Base-by-base conservation (phyloP, 2,113 vertebrate species). In the Cryptomyrus ogoouensis region DNA sequence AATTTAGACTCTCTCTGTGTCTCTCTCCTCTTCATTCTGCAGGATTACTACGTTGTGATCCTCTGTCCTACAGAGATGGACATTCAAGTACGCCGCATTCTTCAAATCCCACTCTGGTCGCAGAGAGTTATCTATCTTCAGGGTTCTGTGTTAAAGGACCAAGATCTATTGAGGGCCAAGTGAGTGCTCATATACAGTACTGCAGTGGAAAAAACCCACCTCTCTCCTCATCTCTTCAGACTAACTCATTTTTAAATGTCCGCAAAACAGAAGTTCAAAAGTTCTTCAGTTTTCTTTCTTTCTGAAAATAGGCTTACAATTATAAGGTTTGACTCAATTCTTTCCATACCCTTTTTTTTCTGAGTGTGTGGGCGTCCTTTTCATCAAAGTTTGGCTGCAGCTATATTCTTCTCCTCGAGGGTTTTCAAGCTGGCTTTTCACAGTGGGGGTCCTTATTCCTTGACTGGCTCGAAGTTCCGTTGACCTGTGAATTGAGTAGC, bases 41-140 rank as follows among this genome's bases (percentile, higher is more conserved):
- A 99, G 98, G 98, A 99, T 94, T 98, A 98, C 92, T 99, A 99
- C 12, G 98, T 99, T 93, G 97, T 99, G 93, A 99, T 99, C 91
- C 96, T 99, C 46, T 99, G 98, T 89, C 98, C 98, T 0, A 97
- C 96, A 0, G 98, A 99, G 93, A 98, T 99, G 97, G 98, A 99
- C 56, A 93, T 97, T 44, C 98, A 99, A 95, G 98, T 99, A 46
- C 96, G 98, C 7, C 93, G 98, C n/a, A 97, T 98, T 47, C 96
- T 99, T 77, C 98, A 99, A 96, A 99, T 99, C 91, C 98, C 98
- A 0, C 95, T 99, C 85, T 99, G 98, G 98, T 98, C 98, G 0
- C 98, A 99, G 93, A 93, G 98, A 31, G 98, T 99, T 39, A 99
- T 99, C 92, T 99, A 99, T 92, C 97, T 99, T 44, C 98, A 99